A percentile compares a stretch with the other conserved stretches of the same genome.
Evolutionary conservation across 2,113 vertebrate genomes (phyloP).

Genomic region (Atlantisia rogersi): DNA sequence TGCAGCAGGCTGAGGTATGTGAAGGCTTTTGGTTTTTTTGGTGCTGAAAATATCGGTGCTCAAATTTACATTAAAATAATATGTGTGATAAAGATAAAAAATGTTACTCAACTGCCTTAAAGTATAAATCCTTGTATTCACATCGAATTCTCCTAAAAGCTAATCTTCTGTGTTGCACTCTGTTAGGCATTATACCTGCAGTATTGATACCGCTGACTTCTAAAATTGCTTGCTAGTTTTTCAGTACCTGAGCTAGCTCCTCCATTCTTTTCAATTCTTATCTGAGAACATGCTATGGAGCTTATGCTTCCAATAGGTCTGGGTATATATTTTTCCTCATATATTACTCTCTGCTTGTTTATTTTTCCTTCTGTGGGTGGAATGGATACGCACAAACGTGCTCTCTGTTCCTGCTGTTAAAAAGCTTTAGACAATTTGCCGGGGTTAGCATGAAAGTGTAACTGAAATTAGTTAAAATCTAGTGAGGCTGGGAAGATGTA

Average conservation of each 20-base stretch:
- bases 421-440: neutral
- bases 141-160: neutral
- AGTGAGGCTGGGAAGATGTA: neutral
- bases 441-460: neutral
- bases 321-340: neutral
- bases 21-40: neutral
- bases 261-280: neutral
- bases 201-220: neutral
- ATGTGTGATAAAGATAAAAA: neutral
- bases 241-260: neutral
- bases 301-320: neutral
- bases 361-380: neutral
- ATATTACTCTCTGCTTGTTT: neutral
- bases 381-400: neutral
- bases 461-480: neutral
- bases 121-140: neutral
- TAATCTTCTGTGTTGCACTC: neutral
- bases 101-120: neutral
- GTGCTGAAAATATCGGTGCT: neutral
- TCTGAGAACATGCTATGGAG: neutral
- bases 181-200: neutral
- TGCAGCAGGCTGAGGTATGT: conserved; percentile 75
- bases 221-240: neutral
- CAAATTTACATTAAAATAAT: neutral
- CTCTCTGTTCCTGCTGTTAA: neutral